Conservation (phyloP, 2,797 vertebrate species). For the Thamnophis elegans region DNA sequence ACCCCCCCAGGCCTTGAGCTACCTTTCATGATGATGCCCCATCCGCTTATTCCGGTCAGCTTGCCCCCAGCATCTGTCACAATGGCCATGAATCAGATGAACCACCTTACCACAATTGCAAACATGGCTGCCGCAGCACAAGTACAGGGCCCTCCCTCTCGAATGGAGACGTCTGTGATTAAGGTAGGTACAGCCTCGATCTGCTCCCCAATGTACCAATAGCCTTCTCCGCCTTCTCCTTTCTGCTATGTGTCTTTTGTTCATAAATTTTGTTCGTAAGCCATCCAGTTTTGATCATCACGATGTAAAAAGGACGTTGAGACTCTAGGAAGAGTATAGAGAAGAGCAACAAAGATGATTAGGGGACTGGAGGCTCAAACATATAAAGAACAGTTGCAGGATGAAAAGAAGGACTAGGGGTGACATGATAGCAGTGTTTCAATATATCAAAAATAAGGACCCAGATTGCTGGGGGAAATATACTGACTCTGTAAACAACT, state of each 20-base stretch:
- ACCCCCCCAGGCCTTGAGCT: slow-evolving; percentile 88
- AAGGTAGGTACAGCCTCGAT: slow-evolving; percentile 79
- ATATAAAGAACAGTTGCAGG: too few species aligned
- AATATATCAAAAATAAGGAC: background rate
- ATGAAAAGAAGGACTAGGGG: too few species aligned
- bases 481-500: background rate
- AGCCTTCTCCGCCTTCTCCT: background rate
- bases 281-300: too few species aligned
- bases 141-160: slow-evolving; percentile 93
- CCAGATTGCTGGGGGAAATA: background rate
- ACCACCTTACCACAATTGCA: slow-evolving; percentile 98
- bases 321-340: too few species aligned
- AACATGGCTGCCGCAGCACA: slow-evolving; percentile 99
- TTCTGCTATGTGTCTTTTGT: background rate
- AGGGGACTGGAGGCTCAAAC: too few species aligned
- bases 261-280: background rate
- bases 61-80: slow-evolving; percentile 99
- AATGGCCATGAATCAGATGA: slow-evolving; percentile 99
- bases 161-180: slow-evolving; percentile 98
- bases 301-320: too few species aligned
- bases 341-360: too few species aligned
- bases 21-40: slow-evolving; percentile 99
- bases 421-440: too few species aligned
- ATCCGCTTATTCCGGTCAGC: slow-evolving; percentile 98
- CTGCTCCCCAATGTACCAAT: background rate